phyloP scores from a whole-genome alignment of 23 tunicate genomes.

The Ciona savignyi region DNA sequence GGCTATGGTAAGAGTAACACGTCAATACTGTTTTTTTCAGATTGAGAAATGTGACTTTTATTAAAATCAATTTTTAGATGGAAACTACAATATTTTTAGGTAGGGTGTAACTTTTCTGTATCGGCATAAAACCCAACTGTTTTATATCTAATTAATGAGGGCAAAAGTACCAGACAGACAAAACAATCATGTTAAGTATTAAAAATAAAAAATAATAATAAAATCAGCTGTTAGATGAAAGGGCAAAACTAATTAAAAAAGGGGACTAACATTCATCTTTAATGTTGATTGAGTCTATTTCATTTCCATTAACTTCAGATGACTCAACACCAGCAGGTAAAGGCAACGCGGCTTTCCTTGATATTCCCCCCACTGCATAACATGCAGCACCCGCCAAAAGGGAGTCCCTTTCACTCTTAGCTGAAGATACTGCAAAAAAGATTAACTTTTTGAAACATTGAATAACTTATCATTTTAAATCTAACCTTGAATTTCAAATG shows the following conservation, averaged over 20 bases:
- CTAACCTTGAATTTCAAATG: too few relatives aligned
- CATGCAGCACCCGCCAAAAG: slow-evolving; percentile 36
- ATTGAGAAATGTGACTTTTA: too few relatives aligned
- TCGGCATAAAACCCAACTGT: too few relatives aligned
- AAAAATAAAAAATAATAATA: not conserved
- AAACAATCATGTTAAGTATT: not conserved
- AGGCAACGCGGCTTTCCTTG: slow-evolving; percentile 52
- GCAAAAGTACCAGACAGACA: too few relatives aligned
- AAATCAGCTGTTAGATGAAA: not conserved
- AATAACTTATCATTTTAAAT: too few relatives aligned
- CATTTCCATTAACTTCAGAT: not conserved
- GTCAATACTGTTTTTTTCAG: too few relatives aligned
- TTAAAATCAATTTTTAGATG: too few relatives aligned
- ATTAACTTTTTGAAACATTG: too few relatives aligned
- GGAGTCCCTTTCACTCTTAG: slow-evolving; percentile 10
- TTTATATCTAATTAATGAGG: too few relatives aligned
- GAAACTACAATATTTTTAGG: too few relatives aligned
- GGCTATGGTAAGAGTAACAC: too few relatives aligned
- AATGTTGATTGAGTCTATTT: not conserved
- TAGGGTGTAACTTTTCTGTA: too few relatives aligned
- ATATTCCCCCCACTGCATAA: slow-evolving; percentile 53
- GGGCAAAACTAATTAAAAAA: not conserved
- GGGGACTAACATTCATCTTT: not conserved
- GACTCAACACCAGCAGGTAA: slow-evolving; percentile 24
- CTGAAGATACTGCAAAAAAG: slow-evolving; percentile 9